These are phyloP conservation scores for Colostygia pectinataria DNA, from an alignment of 2,888 invertebrate species.

Conservation along the genomic window DNA sequence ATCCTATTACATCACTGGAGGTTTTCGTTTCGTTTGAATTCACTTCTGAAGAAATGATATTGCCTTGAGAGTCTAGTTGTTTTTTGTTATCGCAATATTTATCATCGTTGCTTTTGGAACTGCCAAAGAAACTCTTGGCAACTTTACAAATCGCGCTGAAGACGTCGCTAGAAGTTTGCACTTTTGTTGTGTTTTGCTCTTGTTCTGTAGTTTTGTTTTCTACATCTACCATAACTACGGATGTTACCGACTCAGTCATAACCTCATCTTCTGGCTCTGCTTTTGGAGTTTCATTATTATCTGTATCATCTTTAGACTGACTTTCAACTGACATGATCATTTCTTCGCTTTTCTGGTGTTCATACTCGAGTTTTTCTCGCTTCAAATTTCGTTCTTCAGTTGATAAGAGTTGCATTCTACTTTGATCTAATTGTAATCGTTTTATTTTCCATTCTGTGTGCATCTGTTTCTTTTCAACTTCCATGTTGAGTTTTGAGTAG, in stretches of 20 bases:
- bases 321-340: constrained; percentile 63
- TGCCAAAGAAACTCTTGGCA: constrained; percentile 64
- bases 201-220: constrained; percentile 37
- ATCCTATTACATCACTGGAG: constrained; percentile 63
- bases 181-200: constrained; percentile 43
- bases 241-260: constrained; percentile 37
- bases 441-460: constrained; percentile 83
- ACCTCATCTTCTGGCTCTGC: constrained; percentile 14
- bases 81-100: constrained; percentile 60
- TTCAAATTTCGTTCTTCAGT: constrained; percentile 80
- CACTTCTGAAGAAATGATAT: constrained; percentile 47
- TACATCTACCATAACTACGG: constrained; percentile 32
- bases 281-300: constrained; percentile 21
- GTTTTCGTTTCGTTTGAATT: constrained; percentile 48
- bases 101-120: constrained; percentile 44
- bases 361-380: constrained; percentile 77
- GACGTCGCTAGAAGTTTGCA: constrained; percentile 52
- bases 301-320: constrained; percentile 48
- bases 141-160: constrained; percentile 65
- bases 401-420: constrained; percentile 70
- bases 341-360: constrained; percentile 67
- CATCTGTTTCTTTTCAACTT: constrained; percentile 81
- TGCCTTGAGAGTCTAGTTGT: constrained; percentile 65
- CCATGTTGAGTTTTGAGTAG: constrained; percentile 84
- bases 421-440: constrained; percentile 70